A percentile compares a stretch with the other conserved stretches of the same genome.
phyloP scores from a whole-genome alignment of 2,888 invertebrate species.

The Monochamus alternatus region DNA sequence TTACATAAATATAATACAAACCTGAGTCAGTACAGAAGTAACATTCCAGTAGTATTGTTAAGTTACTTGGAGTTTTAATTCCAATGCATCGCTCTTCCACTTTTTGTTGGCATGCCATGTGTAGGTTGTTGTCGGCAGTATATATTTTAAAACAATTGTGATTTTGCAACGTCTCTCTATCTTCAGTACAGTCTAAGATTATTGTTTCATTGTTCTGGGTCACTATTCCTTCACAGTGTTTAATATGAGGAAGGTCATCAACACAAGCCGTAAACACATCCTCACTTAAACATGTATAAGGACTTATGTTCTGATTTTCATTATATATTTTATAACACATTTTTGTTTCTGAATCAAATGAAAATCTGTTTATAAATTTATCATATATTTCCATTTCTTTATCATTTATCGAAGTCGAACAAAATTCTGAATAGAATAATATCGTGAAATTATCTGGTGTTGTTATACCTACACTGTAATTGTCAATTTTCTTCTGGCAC shows the following conservation, averaged over 20 bases:
- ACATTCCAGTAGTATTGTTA: conserved; percentile 11
- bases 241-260: not conserved
- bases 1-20: not conserved
- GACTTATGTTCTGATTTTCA: conserved; percentile 12
- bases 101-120: not conserved
- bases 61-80: conserved; percentile 9
- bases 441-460: conserved; percentile 21
- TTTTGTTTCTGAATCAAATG: conserved; percentile 14
- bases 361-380: conserved; percentile 11
- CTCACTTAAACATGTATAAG: conserved; percentile 14
- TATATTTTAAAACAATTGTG: conserved; percentile 14
- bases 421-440: not conserved
- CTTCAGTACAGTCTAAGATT: not conserved
- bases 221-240: conserved; percentile 12
- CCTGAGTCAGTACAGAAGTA: not conserved
- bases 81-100: conserved; percentile 17
- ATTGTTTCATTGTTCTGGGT: conserved; percentile 17
- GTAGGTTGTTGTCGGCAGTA: not conserved
- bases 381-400: not conserved
- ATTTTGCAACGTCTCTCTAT: not conserved
- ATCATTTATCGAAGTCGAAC: not conserved
- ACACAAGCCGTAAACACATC: not conserved
- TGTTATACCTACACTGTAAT: conserved; percentile 14
- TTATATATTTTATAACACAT: conserved; percentile 22
- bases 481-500: not conserved